Conservation (phyloP, 2,113 vertebrate genomes). For the Ibidorhyncha struthersii region DNA sequence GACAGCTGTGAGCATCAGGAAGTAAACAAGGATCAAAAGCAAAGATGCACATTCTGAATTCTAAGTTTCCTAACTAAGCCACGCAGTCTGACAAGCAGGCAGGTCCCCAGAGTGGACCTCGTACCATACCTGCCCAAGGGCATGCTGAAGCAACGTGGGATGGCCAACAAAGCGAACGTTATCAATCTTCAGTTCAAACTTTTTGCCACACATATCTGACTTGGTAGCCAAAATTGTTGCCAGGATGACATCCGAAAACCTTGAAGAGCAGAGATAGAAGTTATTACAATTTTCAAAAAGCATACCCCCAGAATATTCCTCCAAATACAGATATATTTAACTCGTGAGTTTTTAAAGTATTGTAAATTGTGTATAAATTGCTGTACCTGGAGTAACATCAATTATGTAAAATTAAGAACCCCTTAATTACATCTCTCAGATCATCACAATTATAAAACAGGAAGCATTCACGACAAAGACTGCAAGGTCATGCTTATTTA, state of each 20-base stretch:
- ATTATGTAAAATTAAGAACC: slow-evolving; percentile 48
- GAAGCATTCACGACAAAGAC: slow-evolving; percentile 65
- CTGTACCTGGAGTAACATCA: slow-evolving; percentile 1
- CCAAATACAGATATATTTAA: not conserved
- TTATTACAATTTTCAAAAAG: not conserved
- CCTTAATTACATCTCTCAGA: slow-evolving; percentile 37
- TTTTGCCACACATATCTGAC: slow-evolving; percentile 97
- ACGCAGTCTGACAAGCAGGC: not conserved
- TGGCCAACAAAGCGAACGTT: slow-evolving; percentile 97
- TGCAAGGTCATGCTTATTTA: slow-evolving; percentile 70
- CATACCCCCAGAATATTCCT: not conserved
- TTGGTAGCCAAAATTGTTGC: slow-evolving; percentile 98
- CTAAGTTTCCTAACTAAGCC: not conserved
- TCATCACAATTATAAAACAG: slow-evolving; percentile 65
- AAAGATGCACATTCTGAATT: not conserved
- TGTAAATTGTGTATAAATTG: not conserved
- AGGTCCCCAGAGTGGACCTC: not conserved
- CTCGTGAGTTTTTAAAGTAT: not conserved
- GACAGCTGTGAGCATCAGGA: not conserved
- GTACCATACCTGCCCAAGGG: slow-evolving; percentile 77
- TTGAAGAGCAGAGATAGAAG: slow-evolving; percentile 58
- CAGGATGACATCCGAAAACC: slow-evolving; percentile 97
- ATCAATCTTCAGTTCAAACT: slow-evolving; percentile 99
- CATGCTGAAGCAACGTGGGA: slow-evolving; percentile 92
- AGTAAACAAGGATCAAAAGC: not conserved